phyloP scores from a whole-genome alignment of 2,797 vertebrate species.

The Pantherophis vulpinus region DNA sequence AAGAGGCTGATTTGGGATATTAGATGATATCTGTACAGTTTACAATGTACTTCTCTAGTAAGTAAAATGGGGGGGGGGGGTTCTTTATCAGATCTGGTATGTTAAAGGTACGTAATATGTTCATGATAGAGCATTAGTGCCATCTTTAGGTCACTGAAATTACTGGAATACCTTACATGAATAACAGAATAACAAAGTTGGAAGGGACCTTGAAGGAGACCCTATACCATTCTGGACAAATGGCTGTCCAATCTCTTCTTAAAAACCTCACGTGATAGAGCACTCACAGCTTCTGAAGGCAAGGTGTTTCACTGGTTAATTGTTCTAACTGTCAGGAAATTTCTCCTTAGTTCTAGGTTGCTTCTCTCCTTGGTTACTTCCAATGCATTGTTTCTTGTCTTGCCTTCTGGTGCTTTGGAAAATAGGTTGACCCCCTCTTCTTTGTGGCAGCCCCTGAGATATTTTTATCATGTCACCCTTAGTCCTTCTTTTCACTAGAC shows the following conservation, averaged over 20 bases:
- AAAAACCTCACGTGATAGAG: neutral
- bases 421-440: neutral
- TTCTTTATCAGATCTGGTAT: neutral
- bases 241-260: neutral
- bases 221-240: neutral
- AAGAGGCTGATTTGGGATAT: neutral
- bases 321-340: neutral
- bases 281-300: neutral
- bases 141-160: neutral
- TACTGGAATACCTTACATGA: neutral
- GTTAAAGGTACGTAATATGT: neutral
- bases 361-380: neutral
- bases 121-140: neutral
- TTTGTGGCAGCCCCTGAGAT: neutral
- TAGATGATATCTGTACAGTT: neutral
- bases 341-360: neutral
- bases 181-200: neutral
- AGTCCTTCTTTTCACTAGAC: neutral
- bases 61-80: neutral
- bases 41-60: neutral
- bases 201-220: neutral
- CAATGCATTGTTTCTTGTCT: neutral
- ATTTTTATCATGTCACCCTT: neutral
- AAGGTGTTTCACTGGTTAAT: neutral
- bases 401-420: neutral